phyloP scores from a whole-genome alignment of 2,797 vertebrate species.

The Alfaro cultratus region DNA sequence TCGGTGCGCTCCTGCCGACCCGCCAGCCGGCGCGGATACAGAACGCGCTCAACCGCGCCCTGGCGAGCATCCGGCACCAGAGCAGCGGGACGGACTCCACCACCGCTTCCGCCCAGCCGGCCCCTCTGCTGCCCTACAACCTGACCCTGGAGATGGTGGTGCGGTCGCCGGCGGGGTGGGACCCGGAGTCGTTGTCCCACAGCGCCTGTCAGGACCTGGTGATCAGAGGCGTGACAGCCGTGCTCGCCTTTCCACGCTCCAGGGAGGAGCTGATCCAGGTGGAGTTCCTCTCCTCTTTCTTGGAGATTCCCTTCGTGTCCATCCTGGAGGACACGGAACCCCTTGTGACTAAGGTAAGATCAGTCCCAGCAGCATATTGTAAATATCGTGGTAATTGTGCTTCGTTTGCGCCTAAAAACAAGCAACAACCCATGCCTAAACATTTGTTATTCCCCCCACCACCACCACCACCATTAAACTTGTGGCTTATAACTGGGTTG shows the following conservation, averaged over 20 bases:
- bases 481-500: conserved; percentile 18
- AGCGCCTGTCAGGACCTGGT: conserved; percentile 89
- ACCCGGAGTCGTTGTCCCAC: conserved; percentile 88
- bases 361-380: neutral
- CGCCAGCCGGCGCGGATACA: conserved; percentile 85
- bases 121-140: conserved; percentile 85
- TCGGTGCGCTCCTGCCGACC: conserved; percentile 88
- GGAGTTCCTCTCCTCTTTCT: conserved; percentile 89
- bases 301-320: conserved; percentile 93
- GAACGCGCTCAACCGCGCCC: conserved; percentile 85
- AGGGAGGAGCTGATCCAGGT: conserved; percentile 90
- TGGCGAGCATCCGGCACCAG: conserved; percentile 80
- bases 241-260: conserved; percentile 91
- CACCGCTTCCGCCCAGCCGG: conserved; percentile 62
- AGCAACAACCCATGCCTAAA: neutral
- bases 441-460: neutral
- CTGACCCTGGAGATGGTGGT: conserved; percentile 90
- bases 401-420: conserved; percentile 17
- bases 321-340: conserved; percentile 86
- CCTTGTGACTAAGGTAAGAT: conserved; percentile 85
- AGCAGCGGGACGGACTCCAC: conserved; percentile 57
- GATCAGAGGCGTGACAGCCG: conserved; percentile 86
- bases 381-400: neutral
- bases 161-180: conserved; percentile 81
- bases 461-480: conserved; percentile 3